A percentile compares a stretch with the other conserved stretches of the same genome.
Conservation (phyloP, 2,113 vertebrate genomes). For the Notothenia rossii region DNA sequence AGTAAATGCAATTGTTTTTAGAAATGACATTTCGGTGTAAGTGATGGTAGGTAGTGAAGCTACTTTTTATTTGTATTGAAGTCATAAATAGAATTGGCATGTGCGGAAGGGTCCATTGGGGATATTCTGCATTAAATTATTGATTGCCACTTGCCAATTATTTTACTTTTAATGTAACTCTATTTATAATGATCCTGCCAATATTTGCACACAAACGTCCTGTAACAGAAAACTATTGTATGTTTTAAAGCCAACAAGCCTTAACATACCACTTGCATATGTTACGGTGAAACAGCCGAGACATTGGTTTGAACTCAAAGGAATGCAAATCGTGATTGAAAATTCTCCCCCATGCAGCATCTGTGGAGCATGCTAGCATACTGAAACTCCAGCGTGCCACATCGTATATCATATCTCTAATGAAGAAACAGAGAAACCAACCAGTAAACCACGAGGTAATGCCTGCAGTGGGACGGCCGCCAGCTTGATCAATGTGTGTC, state of each 20-base stretch:
- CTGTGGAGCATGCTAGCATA: constrained; percentile 39
- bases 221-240: not conserved
- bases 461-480: constrained; percentile 28
- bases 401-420: constrained; percentile 43
- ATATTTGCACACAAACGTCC: not conserved
- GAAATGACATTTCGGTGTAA: not conserved
- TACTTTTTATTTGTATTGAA: no score
- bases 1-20: not conserved
- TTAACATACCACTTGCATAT: constrained; percentile 3
- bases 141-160: not conserved
- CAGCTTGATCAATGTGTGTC: constrained; percentile 51
- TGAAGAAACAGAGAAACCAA: constrained; percentile 9
- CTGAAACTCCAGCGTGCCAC: constrained; percentile 15
- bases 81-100: no score
- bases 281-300: constrained; percentile 17
- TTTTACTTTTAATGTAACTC: not conserved
- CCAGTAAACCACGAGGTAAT: constrained; percentile 10
- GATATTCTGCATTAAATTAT: not conserved
- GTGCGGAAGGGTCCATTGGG: no score
- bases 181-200: not conserved
- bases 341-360: constrained; percentile 35
- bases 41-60: not conserved
- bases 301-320: constrained; percentile 45
- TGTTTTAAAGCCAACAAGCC: not conserved
- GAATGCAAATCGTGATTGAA: constrained; percentile 48